Percentiles rank a stretch among this genome's conserved stretches.
phyloP scores from a whole-genome alignment of 1,140 invertebrate genomes.

The Reticulitermes speratus region DNA sequence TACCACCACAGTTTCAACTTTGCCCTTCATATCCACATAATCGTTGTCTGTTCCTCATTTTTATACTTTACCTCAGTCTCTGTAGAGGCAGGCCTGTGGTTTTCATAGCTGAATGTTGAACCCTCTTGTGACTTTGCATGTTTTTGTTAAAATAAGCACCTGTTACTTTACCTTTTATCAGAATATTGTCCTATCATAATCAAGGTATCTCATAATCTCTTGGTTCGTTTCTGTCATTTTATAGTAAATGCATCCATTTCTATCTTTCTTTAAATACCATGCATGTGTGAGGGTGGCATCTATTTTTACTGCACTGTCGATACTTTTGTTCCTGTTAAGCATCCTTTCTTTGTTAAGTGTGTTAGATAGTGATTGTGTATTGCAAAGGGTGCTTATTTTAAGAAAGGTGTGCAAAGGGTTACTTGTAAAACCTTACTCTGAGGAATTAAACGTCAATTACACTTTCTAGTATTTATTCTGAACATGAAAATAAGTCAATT shows the following conservation, averaged over 20 bases:
- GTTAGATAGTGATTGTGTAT: neutral
- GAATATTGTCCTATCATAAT: too few relatives aligned
- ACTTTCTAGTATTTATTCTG: too few relatives aligned
- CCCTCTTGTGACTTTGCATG: neutral
- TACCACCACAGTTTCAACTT: too few relatives aligned
- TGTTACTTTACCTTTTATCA: neutral
- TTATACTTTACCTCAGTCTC: neutral
- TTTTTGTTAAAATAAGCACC: constrained; percentile 27
- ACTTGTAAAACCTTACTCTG: neutral
- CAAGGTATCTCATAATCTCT: neutral
- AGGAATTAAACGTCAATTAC: too few relatives aligned
- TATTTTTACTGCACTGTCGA: too few relatives aligned
- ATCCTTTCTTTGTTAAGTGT: neutral
- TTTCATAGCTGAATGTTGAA: neutral
- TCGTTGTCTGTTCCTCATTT: too few relatives aligned
- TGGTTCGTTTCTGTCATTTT: neutral
- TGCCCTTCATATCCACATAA: too few relatives aligned
- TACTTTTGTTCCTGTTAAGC: too few relatives aligned
- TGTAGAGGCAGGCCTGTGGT: neutral
- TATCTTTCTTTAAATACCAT: neutral
- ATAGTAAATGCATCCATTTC: neutral
- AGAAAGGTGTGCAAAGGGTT: constrained; percentile 15
- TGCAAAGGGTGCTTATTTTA: neutral
- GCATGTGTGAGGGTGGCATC: neutral
- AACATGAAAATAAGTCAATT: too few relatives aligned